Evolutionary conservation across 2,888 invertebrate genomes (phyloP).

Genomic region (Drosophila parthenogenetica): DNA sequence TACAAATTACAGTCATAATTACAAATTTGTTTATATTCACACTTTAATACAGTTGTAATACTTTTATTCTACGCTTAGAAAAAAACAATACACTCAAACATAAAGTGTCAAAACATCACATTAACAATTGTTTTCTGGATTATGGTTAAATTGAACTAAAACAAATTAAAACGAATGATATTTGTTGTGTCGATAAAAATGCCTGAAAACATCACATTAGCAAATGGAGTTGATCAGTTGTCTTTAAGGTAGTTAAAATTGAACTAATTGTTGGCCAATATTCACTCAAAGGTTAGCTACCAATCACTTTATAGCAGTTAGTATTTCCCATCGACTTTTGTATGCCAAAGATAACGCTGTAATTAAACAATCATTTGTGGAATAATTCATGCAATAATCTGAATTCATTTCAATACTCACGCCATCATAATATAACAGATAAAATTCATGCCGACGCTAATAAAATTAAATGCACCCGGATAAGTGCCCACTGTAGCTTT

Average conservation of each 20-base stretch:
- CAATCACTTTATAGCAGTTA: slow-evolving; percentile 79
- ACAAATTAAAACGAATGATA: neutral
- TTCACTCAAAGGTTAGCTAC: slow-evolving; percentile 68
- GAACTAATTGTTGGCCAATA: slow-evolving; percentile 15
- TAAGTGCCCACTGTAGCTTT: slow-evolving; percentile 84
- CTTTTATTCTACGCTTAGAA: slow-evolving; percentile 24
- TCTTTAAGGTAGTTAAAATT: slow-evolving; percentile 42
- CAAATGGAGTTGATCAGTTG: slow-evolving; percentile 25
- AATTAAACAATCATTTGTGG: slow-evolving; percentile 19
- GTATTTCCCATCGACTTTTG: slow-evolving; percentile 79
- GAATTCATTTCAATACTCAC: slow-evolving; percentile 84
- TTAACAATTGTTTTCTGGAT: slow-evolving; percentile 10
- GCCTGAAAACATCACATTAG: neutral
- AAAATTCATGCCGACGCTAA: slow-evolving; percentile 86
- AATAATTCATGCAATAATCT: neutral
- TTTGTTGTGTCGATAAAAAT: neutral
- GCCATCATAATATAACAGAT: slow-evolving; percentile 85
- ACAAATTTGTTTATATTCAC: neutral
- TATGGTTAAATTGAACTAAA: too few species aligned
- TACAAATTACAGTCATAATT: slow-evolving; percentile 4
- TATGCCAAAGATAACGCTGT: slow-evolving; percentile 82
- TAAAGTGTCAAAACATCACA: slow-evolving; percentile 44
- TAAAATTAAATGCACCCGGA: slow-evolving; percentile 87
- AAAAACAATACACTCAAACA: slow-evolving; percentile 10
- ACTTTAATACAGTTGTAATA: slow-evolving; percentile 51